Evolutionary conservation across 37 sponge, comb jelly and placozoan species (phyloP), one percentile per base, ranked within the genome.

Genomic region (Agelas oroides): DNA sequence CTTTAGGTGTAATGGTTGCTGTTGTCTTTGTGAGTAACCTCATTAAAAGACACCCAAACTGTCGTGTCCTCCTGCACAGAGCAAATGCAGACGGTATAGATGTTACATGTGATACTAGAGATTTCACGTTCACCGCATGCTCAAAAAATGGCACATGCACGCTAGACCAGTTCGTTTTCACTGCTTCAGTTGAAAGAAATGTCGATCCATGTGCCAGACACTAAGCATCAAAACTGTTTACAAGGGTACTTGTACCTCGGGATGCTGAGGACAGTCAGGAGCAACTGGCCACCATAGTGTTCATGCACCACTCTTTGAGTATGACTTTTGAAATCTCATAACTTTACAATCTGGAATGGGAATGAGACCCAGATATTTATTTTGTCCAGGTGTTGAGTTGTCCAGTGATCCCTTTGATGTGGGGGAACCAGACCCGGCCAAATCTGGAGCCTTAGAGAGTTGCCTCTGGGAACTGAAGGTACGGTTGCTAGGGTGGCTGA

Each of bases 401-500:
- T 60, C 57, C 0, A 34, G 69, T 19, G 99, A 98, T 71, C 93
- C 95, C 33, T 98, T 75, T 66, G 39, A 86, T 38, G 32, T 65
- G 23, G 74, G 55, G 20, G 92, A 91, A 57, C 64, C 71, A 19
- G 99, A 99, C 71, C 97, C 94, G n/a, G 72, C 87, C 0, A 73
- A 79, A 41, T 90, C 79, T 53, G 66, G 77, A 25, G 99, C 99
- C 33, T 78, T 97, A 15, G 95, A 99, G 37, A 96, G 97, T 69
- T 99, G 90, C 64, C 92, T 99, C 52, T 99, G 99, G 99, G 99
- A 99, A 54, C 30, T 99, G 40, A 73, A 95, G 84, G 94, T 97
- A 0, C n/a, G n/a, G n/a, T n/a, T n/a, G n/a, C n/a, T n/a, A n/a
- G n/a, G n/a, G n/a, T n/a, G n/a, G n/a, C n/a, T n/a, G n/a, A n/a